Evolutionary conservation across 2,888 invertebrate genomes (phyloP), one percentile per base, ranked within the genome.

Genomic region (Oscheius myriophilus): DNA sequence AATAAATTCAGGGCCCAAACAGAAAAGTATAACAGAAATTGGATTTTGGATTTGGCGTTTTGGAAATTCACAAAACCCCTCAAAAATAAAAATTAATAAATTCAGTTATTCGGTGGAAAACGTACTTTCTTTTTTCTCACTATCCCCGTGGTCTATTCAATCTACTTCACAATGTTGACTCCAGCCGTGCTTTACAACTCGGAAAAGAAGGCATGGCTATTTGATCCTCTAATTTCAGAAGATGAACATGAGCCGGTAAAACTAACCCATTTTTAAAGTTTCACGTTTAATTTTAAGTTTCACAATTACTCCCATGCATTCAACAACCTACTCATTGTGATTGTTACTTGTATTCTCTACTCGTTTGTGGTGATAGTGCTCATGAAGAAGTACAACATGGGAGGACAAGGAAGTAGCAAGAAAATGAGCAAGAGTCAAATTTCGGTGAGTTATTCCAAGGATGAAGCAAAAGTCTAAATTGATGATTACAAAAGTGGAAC

Each of bases 111-210:
- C 21, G 53, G 7, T 21, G 53, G 53, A 4, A 53, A 53, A 16
- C 18, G 25, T 1, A 61, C 61, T 11, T 61, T 53, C 12, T 33
- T 65, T 51, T 75, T 75, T 18, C 63, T 79, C 0, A 12, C 65
- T 39, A 25, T 71, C n/a, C 76, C 76, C 0, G 61, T 76, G n/a
- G 1, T 52, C n/a, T 79, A 79, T 49, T 72, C 71, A 0, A n/a
- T 75, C 26, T 75, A 71, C 61, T 79, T 77, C 55, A 58, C 54
- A 25, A 49, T 77, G 4, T 65, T 73, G 41, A 79, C 79, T 0
- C 71, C 68, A 3, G 76, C 79, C 41, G 42, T 79, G 0, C 69
- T 76, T 0, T 79, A 77, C 68, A 71, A 71, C 25, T 73, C 77
- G 2, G 39, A 57, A 25, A 71, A 69, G 42, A 70, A 65, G 39